Evolutionary conservation across 2,888 invertebrate species (phyloP).

Genomic region (Eurois occulta): DNA sequence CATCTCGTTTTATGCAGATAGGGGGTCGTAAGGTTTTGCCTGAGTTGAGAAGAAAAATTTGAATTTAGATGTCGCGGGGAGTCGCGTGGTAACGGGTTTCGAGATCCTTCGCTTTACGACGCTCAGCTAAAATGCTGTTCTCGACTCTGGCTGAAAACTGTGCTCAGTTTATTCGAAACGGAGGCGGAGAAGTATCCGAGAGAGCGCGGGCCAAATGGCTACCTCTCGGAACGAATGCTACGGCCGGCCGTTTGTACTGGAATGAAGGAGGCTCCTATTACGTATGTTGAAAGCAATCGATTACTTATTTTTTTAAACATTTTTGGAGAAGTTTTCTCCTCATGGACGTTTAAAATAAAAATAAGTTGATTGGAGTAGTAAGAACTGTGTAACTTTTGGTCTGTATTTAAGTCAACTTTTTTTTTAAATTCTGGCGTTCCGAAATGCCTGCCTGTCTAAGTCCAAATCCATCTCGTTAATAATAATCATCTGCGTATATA

Average conservation of each 20-base stretch:
- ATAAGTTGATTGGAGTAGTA: too few species aligned
- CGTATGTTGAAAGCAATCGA: slow-evolving; percentile 68
- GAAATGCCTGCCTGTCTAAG: background rate
- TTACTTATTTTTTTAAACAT: background rate
- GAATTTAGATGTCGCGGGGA: slow-evolving; percentile 86
- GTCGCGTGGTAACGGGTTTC: slow-evolving; percentile 82
- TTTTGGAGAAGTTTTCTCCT: accelerated
- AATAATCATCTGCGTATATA: background rate
- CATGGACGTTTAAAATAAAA: background rate
- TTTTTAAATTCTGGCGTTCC: too few species aligned
- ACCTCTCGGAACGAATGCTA: slow-evolving; percentile 85
- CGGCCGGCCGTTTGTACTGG: slow-evolving; percentile 83
- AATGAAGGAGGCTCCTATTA: slow-evolving; percentile 80
- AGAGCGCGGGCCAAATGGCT: slow-evolving; percentile 85
- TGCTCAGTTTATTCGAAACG: slow-evolving; percentile 86
- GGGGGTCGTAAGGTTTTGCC: slow-evolving; percentile 79
- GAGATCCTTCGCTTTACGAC: slow-evolving; percentile 87
- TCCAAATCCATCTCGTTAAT: background rate
- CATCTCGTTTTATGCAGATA: slow-evolving; percentile 84
- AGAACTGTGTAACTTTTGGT: background rate
- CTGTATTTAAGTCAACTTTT: too few species aligned
- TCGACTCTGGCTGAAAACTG: slow-evolving; percentile 84
- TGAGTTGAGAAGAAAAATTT: slow-evolving; percentile 84
- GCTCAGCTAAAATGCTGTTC: slow-evolving; percentile 86
- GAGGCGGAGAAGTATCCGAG: slow-evolving; percentile 84